Evolutionary conservation across 2,797 vertebrate species (phyloP), one percentile per base, ranked within the genome.

Genomic region (Borostomias antarcticus): DNA sequence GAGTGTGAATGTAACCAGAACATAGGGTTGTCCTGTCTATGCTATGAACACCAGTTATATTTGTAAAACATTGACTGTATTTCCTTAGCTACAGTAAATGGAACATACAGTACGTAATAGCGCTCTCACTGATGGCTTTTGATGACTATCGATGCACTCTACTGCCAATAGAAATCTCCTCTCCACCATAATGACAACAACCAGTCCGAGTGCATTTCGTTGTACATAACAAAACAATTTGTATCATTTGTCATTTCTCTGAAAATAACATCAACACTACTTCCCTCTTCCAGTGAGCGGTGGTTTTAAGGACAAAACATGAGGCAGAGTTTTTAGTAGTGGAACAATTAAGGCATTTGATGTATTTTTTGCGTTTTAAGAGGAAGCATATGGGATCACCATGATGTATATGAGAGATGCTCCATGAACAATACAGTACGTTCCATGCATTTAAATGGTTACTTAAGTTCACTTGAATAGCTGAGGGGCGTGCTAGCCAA

Each of bases 401-500:
- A 1, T 73, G 68, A 82, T 66, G 66, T 73, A 73, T 66, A 77
- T 64, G 50, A 66, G 54, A 85, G 73, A 58, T 58, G 87, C 81
- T 80, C 82, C 73, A 78, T 82, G 79, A 86, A 68, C 60, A 74
- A 86, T 86, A 68, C 60, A 74, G 85, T 86, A 72, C 82, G 78
- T 74, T 79, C 79, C 78, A 86, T 90, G 89, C 89, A 90, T 90
- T 89, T 90, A 89, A 90, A 89, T 83, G 82, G 82, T 85, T 85
- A 79, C 81, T 88, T 89, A 85, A 86, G 75, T 68, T 75, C 40
- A 65, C 79, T 81, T 76, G 73, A 84, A 84, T 81, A 70, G 74
- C 79, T 77, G 86, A 82, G 72, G 75, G 62, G 60, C 62, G 70
- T 51, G 37, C 57, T 76, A n/a, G 75, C 77, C 77, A 78, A 81